A percentile compares a stretch with the other conserved stretches of the same genome.
Conservation (phyloP, 2,797 vertebrate genomes). For the Sphenodon punctatus region DNA sequence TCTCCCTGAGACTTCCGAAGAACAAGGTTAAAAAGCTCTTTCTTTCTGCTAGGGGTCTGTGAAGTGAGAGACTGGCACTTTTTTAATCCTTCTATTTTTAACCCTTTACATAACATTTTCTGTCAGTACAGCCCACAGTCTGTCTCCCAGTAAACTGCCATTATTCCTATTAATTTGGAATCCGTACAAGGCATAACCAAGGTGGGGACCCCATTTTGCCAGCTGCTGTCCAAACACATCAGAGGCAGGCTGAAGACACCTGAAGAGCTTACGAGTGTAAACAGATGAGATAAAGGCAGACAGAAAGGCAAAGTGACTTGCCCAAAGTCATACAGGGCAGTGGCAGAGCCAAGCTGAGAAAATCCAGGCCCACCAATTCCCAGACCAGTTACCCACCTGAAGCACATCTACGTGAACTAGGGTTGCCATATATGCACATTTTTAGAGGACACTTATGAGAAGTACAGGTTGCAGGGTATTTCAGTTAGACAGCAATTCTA, state of each 20-base stretch:
- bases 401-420: too few species aligned
- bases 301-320: neutral
- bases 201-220: too few species aligned
- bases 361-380: too few species aligned
- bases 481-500: neutral
- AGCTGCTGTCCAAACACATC: neutral
- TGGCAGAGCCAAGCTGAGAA: accelerated
- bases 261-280: accelerated
- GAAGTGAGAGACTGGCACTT: slow-evolving; percentile 64
- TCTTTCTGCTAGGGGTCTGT: slow-evolving; percentile 61
- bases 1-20: slow-evolving; percentile 40
- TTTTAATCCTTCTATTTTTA: slow-evolving; percentile 66
- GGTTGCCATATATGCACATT: too few species aligned
- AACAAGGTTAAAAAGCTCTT: slow-evolving; percentile 54
- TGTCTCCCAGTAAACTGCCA: slow-evolving; percentile 62
- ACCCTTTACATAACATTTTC: slow-evolving; percentile 67
- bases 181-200: too few species aligned
- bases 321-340: neutral
- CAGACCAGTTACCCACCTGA: too few species aligned
- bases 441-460: too few species aligned
- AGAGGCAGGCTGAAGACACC: neutral
- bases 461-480: too few species aligned
- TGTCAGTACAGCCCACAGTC: slow-evolving; percentile 70
- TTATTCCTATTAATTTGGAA: slow-evolving; percentile 35
- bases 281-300: neutral